These are phyloP conservation scores for Salvelinus alpinus DNA, from an alignment of 2,113 vertebrate genomes.

Conservation along the genomic window DNA sequence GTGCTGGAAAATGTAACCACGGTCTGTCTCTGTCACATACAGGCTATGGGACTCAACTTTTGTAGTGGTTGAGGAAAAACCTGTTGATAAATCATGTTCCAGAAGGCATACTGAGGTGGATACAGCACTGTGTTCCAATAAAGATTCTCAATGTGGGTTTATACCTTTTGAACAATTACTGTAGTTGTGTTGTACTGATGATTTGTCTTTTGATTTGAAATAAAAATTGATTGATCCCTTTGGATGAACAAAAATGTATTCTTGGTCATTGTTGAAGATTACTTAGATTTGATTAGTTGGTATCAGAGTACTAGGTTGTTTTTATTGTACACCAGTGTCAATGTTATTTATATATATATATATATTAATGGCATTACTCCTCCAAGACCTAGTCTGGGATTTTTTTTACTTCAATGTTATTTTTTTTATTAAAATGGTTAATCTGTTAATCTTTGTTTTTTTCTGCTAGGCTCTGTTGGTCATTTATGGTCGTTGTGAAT, in stretches of 20 bases:
- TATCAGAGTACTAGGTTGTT: constrained; percentile 44
- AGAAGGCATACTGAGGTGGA: not conserved
- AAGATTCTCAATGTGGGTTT: not conserved
- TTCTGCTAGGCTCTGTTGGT: constrained; percentile 6
- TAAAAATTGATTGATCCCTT: constrained; percentile 66
- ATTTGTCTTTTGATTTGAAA: constrained; percentile 68
- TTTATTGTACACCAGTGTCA: constrained; percentile 57
- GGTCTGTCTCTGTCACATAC: too few species aligned
- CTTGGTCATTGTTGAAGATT: constrained; percentile 72
- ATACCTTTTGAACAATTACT: constrained; percentile 50
- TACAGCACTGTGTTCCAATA: not conserved
- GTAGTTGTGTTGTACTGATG: constrained; percentile 63
- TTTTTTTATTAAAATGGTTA: constrained; percentile 75
- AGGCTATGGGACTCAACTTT: too few species aligned
- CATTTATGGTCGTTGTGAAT: not conserved
- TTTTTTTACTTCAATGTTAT: constrained; percentile 65
- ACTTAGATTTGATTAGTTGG: constrained; percentile 47
- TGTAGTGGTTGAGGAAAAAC: too few species aligned
- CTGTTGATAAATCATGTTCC: too few species aligned
- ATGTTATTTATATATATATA: constrained; percentile 70
- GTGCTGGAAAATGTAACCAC: too few species aligned
- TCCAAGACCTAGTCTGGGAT: constrained; percentile 73
- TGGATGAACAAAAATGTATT: constrained; percentile 66
- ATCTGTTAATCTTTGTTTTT: constrained; percentile 60
- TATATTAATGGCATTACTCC: constrained; percentile 67